Conservation (phyloP, 2,113 vertebrate species). For the Syngnathus typhle region DNA sequence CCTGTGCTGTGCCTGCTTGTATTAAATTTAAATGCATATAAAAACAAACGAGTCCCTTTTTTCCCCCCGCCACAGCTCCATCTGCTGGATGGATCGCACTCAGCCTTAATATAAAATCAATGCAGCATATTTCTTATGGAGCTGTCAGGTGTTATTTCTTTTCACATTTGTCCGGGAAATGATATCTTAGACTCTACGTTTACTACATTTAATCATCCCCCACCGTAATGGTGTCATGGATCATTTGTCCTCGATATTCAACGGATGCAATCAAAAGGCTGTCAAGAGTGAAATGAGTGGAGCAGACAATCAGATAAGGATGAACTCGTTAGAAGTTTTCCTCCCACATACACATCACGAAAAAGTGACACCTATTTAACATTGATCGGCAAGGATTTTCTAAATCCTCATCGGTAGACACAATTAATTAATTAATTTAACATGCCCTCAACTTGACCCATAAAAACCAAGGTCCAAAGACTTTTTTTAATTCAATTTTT, state of each 20-base stretch:
- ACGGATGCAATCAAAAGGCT: neutral
- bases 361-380: neutral
- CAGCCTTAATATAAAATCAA: neutral
- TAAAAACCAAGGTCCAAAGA: too few species aligned
- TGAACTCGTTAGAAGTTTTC: conserved; percentile 2
- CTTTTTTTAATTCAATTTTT: too few species aligned
- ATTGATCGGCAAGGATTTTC: too few species aligned
- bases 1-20: neutral
- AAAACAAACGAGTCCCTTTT: neutral
- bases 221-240: conserved; percentile 15
- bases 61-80: neutral
- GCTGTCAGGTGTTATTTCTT: neutral
- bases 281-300: neutral
- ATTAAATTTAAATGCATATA: neutral
- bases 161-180: neutral
- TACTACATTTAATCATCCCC: conserved; percentile 19
- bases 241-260: conserved; percentile 5
- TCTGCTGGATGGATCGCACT: neutral
- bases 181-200: neutral
- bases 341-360: neutral
- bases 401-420: too few species aligned
- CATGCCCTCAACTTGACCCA: too few species aligned
- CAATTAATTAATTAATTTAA: too few species aligned
- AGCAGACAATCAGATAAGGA: conserved; percentile 22
- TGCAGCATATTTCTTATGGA: neutral